These are phyloP conservation scores for Pontoporia blainvillei DNA, from an alignment of 2,113 vertebrate species.

Conservation along the genomic window DNA sequence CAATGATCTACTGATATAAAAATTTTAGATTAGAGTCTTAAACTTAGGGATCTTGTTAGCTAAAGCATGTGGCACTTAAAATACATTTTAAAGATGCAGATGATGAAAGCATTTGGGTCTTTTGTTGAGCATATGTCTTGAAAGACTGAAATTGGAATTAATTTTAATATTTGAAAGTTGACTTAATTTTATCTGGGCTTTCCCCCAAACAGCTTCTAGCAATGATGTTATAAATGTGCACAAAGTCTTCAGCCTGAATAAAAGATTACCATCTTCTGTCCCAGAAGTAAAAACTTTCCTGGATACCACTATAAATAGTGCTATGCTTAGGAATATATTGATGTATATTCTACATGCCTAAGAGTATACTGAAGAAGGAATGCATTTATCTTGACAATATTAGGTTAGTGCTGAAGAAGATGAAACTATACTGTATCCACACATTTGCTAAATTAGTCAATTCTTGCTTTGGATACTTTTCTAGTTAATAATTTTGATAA, in stretches of 20 bases:
- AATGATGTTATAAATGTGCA: not conserved
- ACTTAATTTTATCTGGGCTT: slow-evolving; percentile 29
- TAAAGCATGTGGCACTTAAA: not conserved
- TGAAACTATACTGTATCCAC: not conserved
- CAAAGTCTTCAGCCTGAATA: slow-evolving; percentile 25
- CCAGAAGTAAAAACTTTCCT: not conserved
- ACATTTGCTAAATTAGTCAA: not conserved
- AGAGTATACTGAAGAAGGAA: not conserved
- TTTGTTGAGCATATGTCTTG: not conserved
- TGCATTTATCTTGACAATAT: not conserved
- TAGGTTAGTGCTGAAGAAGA: not conserved
- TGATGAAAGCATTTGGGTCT: not conserved
- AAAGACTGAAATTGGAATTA: slow-evolving; percentile 31
- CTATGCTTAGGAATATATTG: not conserved
- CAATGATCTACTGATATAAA: not conserved
- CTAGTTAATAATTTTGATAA: not conserved
- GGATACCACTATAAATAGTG: not conserved
- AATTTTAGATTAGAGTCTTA: not conserved
- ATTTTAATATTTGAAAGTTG: slow-evolving; percentile 7
- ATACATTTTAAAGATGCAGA: not conserved
- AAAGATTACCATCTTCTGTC: slow-evolving; percentile 28
- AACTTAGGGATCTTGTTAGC: not conserved
- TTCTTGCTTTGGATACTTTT: not conserved
- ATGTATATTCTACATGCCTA: not conserved
- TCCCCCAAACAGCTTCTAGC: not conserved